phyloP scores from a whole-genome alignment of 2,797 vertebrate species.

The Sebastes goodei region DNA sequence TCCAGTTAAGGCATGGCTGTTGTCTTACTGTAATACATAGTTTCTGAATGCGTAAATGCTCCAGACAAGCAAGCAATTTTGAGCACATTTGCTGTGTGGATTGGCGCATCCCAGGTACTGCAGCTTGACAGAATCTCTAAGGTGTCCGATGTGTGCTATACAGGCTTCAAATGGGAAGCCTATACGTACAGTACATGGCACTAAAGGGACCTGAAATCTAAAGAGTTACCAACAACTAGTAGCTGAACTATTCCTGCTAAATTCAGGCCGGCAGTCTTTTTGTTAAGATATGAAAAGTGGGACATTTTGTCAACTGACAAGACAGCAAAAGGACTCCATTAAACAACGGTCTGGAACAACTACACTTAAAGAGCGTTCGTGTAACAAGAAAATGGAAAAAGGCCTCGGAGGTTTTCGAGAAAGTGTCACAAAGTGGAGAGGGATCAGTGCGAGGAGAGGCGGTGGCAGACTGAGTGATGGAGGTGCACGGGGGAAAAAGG shows the following conservation, averaged over 20 bases:
- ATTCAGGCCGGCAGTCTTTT: neutral
- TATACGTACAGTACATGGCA: neutral
- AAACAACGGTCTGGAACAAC: neutral
- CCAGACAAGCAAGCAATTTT: neutral
- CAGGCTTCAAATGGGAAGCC: neutral
- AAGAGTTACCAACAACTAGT: neutral
- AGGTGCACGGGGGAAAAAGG: neutral
- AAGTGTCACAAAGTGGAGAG: neutral
- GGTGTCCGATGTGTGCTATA: neutral
- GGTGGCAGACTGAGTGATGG: constrained; percentile 25
- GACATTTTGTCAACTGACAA: neutral
- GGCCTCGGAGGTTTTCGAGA: constrained; percentile 5
- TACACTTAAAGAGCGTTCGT: neutral
- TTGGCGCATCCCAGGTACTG: neutral
- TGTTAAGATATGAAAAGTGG: neutral
- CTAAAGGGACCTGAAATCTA: neutral
- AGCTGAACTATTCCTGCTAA: neutral
- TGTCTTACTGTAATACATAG: neutral
- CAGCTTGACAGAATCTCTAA: neutral
- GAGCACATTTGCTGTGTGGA: neutral
- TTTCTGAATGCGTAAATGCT: neutral
- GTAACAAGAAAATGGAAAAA: constrained; percentile 16
- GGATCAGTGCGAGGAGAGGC: constrained; percentile 1
- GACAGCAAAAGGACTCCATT: neutral
- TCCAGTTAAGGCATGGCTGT: too few species aligned